phyloP scores from a whole-genome alignment of 2,113 vertebrate species.

The Origma solitaria region DNA sequence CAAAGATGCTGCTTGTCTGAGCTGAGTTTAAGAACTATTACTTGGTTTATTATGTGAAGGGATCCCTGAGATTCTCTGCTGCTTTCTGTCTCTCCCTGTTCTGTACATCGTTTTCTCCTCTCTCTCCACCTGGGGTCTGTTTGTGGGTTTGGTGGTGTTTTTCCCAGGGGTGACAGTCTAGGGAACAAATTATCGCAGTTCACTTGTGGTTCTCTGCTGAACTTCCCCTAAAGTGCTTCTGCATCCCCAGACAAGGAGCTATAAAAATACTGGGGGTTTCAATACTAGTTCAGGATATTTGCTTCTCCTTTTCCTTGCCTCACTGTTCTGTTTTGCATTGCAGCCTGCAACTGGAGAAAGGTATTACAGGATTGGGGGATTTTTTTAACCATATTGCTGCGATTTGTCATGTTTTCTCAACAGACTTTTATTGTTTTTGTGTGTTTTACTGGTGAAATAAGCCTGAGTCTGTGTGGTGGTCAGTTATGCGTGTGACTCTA shows the following conservation, averaged over 20 bases:
- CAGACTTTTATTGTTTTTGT: background rate
- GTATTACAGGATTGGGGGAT: background rate
- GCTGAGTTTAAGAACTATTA: background rate
- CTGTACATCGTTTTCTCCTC: background rate
- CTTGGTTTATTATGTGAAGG: background rate
- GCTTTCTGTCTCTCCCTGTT: background rate
- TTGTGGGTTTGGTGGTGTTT: background rate
- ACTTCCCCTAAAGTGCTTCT: background rate
- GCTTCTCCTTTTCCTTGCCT: slow-evolving; percentile 2
- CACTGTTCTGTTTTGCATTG: slow-evolving; percentile 31
- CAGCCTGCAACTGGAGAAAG: slow-evolving; percentile 46
- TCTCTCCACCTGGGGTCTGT: background rate
- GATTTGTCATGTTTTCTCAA: background rate
- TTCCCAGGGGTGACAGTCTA: background rate
- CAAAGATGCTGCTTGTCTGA: background rate
- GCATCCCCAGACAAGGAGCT: background rate
- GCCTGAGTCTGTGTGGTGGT: background rate
- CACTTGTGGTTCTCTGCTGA: background rate
- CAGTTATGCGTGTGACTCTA: background rate
- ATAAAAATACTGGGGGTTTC: background rate
- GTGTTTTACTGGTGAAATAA: background rate
- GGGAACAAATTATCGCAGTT: background rate
- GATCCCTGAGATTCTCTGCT: background rate
- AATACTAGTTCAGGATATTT: background rate
- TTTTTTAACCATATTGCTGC: background rate